Conservation (phyloP, 2,888 invertebrate species). For the Baronia brevicornis region DNA sequence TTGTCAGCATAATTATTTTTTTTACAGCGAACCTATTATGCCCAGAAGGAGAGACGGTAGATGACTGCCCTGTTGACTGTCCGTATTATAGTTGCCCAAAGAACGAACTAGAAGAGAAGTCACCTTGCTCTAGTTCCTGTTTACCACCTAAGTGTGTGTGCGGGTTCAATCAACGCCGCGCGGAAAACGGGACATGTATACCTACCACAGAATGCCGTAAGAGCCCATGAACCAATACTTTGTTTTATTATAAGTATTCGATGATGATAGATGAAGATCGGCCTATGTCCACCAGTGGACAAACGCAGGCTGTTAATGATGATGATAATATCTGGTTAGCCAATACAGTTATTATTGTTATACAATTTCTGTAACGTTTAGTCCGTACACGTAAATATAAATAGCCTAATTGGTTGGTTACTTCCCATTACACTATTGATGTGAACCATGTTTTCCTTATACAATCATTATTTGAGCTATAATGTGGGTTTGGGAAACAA, state of each 20-base stretch:
- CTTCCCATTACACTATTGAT: no score
- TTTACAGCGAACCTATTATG: constrained; percentile 16
- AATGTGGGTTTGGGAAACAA: no score
- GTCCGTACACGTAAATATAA: no score
- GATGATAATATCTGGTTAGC: neutral
- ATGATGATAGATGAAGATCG: no score
- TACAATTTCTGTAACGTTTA: no score
- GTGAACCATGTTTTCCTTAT: no score
- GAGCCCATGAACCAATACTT: constrained; percentile 16
- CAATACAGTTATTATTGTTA: neutral
- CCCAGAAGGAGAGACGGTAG: constrained; percentile 15
- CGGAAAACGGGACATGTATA: constrained; percentile 30
- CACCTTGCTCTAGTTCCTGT: constrained; percentile 14
- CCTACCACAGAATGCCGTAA: constrained; percentile 32
- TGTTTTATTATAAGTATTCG: neutral
- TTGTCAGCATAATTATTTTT: neutral
- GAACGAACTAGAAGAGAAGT: constrained; percentile 14
- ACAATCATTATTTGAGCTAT: no score
- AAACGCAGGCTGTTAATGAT: no score
- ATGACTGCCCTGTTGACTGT: constrained; percentile 19
- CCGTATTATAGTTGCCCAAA: constrained; percentile 27
- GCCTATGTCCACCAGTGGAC: no score
- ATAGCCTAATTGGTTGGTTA: no score
- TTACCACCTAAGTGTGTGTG: constrained; percentile 29
- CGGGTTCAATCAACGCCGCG: constrained; percentile 28